Percentiles rank a stretch among this genome's conserved stretches.
Conservation (phyloP, 2,113 vertebrate species). For the Actinemys pallida region DNA sequence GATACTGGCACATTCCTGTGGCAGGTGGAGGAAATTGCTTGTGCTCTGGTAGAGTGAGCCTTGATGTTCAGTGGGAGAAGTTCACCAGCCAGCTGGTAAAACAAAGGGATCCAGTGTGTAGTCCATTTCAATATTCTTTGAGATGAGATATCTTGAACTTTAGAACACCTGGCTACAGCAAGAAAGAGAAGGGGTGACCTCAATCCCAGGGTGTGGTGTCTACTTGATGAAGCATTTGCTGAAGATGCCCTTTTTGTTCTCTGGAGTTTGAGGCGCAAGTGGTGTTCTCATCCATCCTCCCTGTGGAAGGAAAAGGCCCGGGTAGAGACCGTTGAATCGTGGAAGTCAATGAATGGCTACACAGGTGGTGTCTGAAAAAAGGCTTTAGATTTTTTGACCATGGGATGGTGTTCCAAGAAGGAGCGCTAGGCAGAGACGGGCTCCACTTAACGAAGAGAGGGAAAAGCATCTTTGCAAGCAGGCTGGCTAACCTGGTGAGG, state of each 20-base stretch:
- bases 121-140: not conserved
- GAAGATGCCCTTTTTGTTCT: not conserved
- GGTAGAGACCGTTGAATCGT: no score
- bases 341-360: no score
- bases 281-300: no score
- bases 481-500: no score
- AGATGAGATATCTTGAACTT: not conserved
- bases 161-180: not conserved
- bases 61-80: rapidly evolving
- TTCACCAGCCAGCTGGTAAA: not conserved
- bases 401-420: no score
- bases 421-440: no score
- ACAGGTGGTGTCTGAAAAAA: no score
- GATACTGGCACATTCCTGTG: not conserved
- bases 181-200: not conserved
- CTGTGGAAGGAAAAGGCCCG: no score
- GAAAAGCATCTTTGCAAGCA: no score
- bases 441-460: no score
- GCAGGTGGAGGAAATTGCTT: not conserved
- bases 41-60: not conserved
- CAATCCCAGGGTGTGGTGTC: not conserved
- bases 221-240: not conserved
- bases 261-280: not conserved
- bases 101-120: not conserved
- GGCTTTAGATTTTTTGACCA: no score